A percentile compares a stretch with the other conserved stretches of the same genome.
phyloP scores from a whole-genome alignment of 2,113 vertebrate genomes.

The Tychaedon coryphoeus region DNA sequence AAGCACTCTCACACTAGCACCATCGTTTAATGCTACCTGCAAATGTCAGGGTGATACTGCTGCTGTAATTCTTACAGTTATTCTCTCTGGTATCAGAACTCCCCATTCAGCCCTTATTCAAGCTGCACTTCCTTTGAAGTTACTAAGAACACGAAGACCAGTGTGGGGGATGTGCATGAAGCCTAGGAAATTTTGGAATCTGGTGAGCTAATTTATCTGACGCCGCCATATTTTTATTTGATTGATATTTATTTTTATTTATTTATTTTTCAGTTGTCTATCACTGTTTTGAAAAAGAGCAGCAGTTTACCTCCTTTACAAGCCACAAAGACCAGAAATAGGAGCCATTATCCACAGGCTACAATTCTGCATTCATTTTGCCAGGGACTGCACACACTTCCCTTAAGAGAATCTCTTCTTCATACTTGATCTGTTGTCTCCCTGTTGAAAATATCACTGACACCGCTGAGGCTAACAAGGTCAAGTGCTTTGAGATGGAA shows the following conservation, averaged over 20 bases:
- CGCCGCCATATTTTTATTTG: background rate
- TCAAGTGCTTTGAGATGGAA: constrained; percentile 67
- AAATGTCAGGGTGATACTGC: background rate
- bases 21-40: background rate
- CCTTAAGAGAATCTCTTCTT: constrained; percentile 41
- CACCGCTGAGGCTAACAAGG: constrained; percentile 70
- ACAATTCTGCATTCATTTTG: background rate
- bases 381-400: background rate
- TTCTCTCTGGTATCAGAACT: background rate
- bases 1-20: background rate
- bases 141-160: background rate
- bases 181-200: background rate
- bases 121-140: background rate
- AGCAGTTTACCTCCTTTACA: background rate
- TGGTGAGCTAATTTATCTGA: background rate
- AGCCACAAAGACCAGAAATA: background rate
- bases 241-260: background rate
- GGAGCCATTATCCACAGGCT: background rate
- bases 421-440: constrained; percentile 50
- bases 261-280: background rate
- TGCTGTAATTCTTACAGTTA: background rate
- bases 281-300: background rate
- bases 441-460: constrained; percentile 61
- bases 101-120: background rate
- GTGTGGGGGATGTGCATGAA: accelerated